These are phyloP conservation scores for Solea solea DNA, from an alignment of 2,113 vertebrate genomes.

Conservation along the genomic window DNA sequence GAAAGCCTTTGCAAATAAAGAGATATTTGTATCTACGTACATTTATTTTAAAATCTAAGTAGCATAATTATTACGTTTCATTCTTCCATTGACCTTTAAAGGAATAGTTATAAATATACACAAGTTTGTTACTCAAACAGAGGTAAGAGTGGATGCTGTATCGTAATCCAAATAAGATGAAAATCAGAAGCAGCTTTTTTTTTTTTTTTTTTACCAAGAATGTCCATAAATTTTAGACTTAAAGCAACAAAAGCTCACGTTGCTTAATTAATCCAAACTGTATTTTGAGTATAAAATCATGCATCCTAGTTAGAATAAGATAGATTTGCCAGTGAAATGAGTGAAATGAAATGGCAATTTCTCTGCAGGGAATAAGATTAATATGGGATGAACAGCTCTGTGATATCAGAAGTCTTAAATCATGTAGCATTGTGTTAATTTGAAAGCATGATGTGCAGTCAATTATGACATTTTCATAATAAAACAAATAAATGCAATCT, in stretches of 20 bases:
- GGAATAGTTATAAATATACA: background rate
- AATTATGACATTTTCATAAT: constrained; percentile 4
- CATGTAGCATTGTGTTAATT: background rate
- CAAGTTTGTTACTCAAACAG: background rate
- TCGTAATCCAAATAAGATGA: background rate
- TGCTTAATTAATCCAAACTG: constrained; percentile 23
- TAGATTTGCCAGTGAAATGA: background rate
- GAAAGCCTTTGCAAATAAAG: too few relatives aligned
- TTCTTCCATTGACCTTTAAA: background rate
- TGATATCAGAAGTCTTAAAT: background rate
- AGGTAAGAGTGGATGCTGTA: background rate
- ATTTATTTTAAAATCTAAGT: too few relatives aligned
- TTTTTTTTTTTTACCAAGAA: background rate
- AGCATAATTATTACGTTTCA: background rate
- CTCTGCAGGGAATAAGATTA: background rate
- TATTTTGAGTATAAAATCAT: background rate
- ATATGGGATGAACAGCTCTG: background rate
- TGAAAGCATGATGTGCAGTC: background rate
- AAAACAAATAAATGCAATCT: constrained; percentile 1
- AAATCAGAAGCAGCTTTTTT: constrained; percentile 17
- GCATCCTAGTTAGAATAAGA: background rate
- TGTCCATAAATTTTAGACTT: constrained; percentile 9
- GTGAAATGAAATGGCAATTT: background rate
- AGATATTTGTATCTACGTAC: too few relatives aligned
- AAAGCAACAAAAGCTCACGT: constrained; percentile 11